These are phyloP conservation scores for Dufourea novaeangliae DNA, from an alignment of 1,140 invertebrate genomes.

Conservation along the genomic window DNA sequence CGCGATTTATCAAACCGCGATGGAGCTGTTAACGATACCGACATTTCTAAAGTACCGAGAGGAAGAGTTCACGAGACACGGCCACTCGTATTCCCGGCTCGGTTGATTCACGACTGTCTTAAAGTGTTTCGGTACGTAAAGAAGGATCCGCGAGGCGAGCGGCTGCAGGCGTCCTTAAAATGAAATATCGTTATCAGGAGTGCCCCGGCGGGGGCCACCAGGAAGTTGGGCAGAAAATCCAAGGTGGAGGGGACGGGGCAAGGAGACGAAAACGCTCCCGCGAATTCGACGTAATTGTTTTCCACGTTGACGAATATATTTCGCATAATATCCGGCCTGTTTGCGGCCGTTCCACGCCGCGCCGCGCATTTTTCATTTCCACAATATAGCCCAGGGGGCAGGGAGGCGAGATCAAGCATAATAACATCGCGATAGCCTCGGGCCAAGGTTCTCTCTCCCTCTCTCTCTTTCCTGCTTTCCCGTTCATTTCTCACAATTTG, in stretches of 20 bases:
- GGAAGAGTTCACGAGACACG: conserved; percentile 29
- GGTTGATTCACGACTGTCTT: conserved; percentile 43
- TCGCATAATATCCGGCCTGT: background rate
- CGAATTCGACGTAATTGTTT: conserved; percentile 30
- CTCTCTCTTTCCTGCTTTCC: conserved; percentile 5
- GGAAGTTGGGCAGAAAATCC: background rate
- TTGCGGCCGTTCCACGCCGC: background rate
- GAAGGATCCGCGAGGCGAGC: conserved; percentile 18
- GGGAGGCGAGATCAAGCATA: conserved; percentile 36
- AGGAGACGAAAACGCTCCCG: background rate
- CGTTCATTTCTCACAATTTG: conserved; percentile 33
- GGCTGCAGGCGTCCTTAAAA: conserved; percentile 6
- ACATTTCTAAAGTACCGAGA: background rate
- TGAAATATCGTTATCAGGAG: conserved; percentile 39
- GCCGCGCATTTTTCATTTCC: conserved; percentile 46
- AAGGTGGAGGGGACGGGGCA: background rate
- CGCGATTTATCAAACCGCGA: conserved; percentile 36
- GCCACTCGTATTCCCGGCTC: conserved; percentile 38
- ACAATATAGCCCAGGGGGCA: conserved; percentile 4
- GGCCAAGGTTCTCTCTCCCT: background rate
- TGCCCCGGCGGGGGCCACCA: background rate
- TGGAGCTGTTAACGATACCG: conserved; percentile 41
- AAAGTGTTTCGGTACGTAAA: conserved; percentile 44
- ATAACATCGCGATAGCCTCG: conserved; percentile 35
- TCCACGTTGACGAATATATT: conserved; percentile 15